Percentiles rank a stretch among this genome's conserved stretches.
Conservation (phyloP, 2,797 vertebrate species). For the Rhinella marina region DNA sequence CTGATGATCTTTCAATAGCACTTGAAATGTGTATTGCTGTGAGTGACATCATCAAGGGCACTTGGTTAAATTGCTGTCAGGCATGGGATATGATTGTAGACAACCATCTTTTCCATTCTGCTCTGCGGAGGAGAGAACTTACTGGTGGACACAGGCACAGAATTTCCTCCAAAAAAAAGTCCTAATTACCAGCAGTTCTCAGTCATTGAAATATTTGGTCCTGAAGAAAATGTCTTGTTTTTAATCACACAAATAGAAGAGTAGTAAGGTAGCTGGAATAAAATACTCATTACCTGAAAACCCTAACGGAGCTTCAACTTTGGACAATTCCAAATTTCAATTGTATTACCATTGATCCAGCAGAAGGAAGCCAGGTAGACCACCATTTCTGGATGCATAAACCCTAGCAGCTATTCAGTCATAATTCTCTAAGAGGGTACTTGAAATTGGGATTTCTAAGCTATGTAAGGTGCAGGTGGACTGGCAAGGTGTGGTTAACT, state of each 20-base stretch:
- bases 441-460: too few species aligned
- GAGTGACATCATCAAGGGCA: conserved; percentile 55
- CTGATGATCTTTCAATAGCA: conserved; percentile 46
- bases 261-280: neutral
- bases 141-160: neutral
- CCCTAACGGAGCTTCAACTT: neutral
- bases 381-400: too few species aligned
- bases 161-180: neutral
- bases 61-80: conserved; percentile 49
- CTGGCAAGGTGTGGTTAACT: too few species aligned
- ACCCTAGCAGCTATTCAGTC: too few species aligned
- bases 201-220: conserved; percentile 3
- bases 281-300: neutral
- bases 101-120: neutral
- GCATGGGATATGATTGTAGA: conserved; percentile 13
- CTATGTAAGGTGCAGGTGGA: too few species aligned
- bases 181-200: neutral
- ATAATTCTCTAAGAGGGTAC: too few species aligned
- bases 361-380: too few species aligned
- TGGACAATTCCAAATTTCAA: neutral
- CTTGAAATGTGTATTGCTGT: conserved; percentile 54
- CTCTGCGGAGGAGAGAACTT: neutral
- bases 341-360: too few species aligned
- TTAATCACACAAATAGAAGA: neutral
- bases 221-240: neutral